Base-by-base conservation (phyloP, 1,140 invertebrate genomes). In the Heliothis subflexa region DNA sequence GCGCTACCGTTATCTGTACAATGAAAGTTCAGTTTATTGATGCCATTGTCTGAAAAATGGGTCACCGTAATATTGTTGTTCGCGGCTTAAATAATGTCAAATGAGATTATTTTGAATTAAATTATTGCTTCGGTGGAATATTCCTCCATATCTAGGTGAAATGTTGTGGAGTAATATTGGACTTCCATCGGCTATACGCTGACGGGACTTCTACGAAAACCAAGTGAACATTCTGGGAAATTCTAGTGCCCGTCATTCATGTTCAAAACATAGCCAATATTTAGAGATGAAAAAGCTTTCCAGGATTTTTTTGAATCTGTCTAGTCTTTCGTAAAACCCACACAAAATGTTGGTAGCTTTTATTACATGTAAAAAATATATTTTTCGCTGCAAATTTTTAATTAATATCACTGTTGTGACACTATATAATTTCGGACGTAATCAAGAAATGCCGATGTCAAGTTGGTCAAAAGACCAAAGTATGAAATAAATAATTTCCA, bases 11-110 rank as follows among this genome's bases (percentile, higher is more conserved):
- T 62, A 62, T 62, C 59, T n/a, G 59, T 62, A 40, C 59, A 40
- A n/a, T 62, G 59, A 62, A 62, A 62, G 59, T 62, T 62, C 59
- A 62, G 11, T 62, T 62, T 62, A 62, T 62, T 62, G 59, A 14
- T n/a, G 59, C 59, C 59, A 62, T 62, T 62, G 59, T 62, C n/a
- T 62, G 54, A 55, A 62, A 62, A 62, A 62, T 45, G 40, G 59
- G 59, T 62, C 59, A 62, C 59, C 59, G 33, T 16, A 62, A 62
- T 62, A 40, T 33, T 61, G 28, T 61, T 40, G 59, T 40, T 16
- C n/a, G 28, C n/a, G 59, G 28, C 3, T 33, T 40, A 62, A 62
- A 62, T 62, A 62, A 55, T 55, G 16, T 55, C 16, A 55, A 18
- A 55, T 55, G 16, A 55, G 54, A 55, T 55, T 55, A 21, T 55